Conservation (phyloP, 53 echinoderm and acorn worm genomes). For the Arbacia lixula region DNA sequence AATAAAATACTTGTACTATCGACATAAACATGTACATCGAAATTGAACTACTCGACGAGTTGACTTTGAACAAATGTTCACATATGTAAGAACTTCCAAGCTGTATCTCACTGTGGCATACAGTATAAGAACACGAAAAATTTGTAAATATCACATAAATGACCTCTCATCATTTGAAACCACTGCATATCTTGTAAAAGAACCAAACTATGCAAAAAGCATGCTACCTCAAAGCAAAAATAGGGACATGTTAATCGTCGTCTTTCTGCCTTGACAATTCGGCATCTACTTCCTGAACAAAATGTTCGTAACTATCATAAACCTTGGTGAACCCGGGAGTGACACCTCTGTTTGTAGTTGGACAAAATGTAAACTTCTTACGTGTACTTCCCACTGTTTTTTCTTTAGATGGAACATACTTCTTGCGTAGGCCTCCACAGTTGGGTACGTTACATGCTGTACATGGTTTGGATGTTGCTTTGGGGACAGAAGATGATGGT, state of each 20-base stretch:
- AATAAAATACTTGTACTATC: neutral
- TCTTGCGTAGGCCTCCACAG: conserved; percentile 58
- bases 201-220: neutral
- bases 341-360: conserved; percentile 15
- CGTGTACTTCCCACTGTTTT: conserved; percentile 49
- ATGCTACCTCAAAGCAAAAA: conserved; percentile 7
- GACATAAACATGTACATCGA: neutral
- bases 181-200: conserved; percentile 2
- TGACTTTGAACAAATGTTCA: too few relatives aligned
- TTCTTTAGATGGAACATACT: conserved; percentile 47
- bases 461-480: conserved; percentile 51
- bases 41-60: neutral
- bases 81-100: neutral
- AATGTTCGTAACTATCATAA: conserved; percentile 64
- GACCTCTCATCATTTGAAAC: too few relatives aligned
- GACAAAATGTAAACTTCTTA: conserved; percentile 72
- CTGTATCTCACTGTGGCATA: neutral
- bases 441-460: conserved; percentile 56
- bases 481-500: conserved; percentile 20
- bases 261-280: conserved; percentile 35
- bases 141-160: neutral
- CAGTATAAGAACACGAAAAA: neutral
- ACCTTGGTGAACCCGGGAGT: conserved; percentile 59
- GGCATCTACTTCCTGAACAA: conserved; percentile 55
- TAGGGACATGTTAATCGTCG: too few relatives aligned